Conservation (phyloP, 2,113 vertebrate species). For the Mus musculus region DNA sequence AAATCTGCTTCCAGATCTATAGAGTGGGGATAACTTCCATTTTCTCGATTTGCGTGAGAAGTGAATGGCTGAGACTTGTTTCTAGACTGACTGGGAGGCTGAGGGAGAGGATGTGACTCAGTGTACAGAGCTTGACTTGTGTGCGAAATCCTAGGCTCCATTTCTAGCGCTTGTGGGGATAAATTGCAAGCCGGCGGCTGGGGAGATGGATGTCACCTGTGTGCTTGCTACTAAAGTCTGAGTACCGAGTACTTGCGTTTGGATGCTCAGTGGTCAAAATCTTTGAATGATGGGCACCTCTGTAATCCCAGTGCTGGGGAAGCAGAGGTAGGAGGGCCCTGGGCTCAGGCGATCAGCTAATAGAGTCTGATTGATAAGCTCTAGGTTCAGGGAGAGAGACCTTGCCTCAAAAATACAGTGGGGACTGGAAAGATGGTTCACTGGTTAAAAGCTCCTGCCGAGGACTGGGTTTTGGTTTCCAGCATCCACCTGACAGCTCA, state of each 20-base stretch:
- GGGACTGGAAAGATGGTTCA: not conserved
- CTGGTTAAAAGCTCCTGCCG: not conserved
- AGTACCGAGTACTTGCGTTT: not conserved
- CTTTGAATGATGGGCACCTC: no score
- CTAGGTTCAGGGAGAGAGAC: not conserved
- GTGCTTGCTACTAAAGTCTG: not conserved
- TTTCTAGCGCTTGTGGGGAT: not conserved
- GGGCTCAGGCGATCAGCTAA: not conserved
- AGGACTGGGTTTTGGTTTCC: not conserved
- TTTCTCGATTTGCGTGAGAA: not conserved
- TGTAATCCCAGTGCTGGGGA: not conserved
- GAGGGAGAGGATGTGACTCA: not conserved
- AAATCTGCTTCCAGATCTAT: constrained; percentile 8
- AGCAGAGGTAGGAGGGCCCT: not conserved
- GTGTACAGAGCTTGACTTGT: not conserved
- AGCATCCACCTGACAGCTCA: not conserved
- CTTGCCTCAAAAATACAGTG: not conserved
- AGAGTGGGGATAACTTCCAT: not conserved
- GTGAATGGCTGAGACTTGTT: constrained; percentile 30
- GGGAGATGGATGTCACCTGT: not conserved
- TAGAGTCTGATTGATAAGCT: not conserved
- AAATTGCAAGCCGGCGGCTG: not conserved
- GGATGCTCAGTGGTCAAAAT: not conserved
- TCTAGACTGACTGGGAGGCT: not conserved
- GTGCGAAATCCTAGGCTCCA: not conserved